Conservation (phyloP, 2,113 vertebrate genomes). For the Clinocottus analis region DNA sequence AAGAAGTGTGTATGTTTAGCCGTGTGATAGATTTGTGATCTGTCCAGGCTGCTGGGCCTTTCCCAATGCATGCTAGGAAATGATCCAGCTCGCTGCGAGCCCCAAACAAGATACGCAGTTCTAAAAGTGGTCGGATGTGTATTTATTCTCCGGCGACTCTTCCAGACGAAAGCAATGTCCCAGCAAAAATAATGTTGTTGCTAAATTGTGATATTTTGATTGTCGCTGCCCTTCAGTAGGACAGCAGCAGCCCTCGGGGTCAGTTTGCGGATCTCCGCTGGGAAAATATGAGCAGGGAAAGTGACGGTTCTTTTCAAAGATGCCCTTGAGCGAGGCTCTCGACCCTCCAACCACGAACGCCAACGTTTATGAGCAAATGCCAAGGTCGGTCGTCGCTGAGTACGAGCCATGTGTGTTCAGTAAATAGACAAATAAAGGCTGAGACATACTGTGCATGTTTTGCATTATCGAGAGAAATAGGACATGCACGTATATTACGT, state of each 20-base stretch:
- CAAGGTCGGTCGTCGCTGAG: background rate
- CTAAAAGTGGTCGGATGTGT: background rate
- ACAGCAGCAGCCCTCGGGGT: background rate
- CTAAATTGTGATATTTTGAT: background rate
- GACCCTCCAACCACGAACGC: background rate
- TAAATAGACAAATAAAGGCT: slow-evolving; percentile 25
- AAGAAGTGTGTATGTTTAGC: slow-evolving; percentile 22
- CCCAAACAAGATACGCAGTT: background rate
- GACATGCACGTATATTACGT: slow-evolving; percentile 47
- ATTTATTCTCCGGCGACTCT: background rate
- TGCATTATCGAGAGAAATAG: slow-evolving; percentile 40
- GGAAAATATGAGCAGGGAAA: background rate
- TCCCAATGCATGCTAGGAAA: slow-evolving; percentile 11
- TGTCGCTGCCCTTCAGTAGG: background rate
- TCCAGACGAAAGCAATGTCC: background rate
- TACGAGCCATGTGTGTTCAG: background rate
- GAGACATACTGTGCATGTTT: slow-evolving; percentile 4
- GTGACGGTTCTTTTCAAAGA: slow-evolving; percentile 4
- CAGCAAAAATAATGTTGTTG: background rate
- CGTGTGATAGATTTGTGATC: slow-evolving; percentile 32
- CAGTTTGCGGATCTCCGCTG: background rate
- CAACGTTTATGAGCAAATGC: background rate
- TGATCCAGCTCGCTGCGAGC: background rate
- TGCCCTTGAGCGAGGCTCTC: slow-evolving; percentile 1
- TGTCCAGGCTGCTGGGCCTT: background rate